Conservation (phyloP, 2,113 vertebrate species). For the Hystrix cristata region DNA sequence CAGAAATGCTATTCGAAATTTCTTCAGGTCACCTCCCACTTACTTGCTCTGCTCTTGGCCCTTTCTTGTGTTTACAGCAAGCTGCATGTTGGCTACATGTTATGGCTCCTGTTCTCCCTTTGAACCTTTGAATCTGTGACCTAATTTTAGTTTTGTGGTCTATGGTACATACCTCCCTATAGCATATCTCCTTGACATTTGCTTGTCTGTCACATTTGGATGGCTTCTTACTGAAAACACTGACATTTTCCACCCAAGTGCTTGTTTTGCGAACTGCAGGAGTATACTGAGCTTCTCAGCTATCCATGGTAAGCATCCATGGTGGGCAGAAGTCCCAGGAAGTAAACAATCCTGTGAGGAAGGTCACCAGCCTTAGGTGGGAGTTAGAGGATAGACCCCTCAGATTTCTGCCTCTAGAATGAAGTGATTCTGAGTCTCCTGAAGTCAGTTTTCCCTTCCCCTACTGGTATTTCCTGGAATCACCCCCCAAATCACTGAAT, state of each 20-base stretch:
- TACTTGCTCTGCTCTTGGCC: background rate
- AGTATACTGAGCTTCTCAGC: background rate
- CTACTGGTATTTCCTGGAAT: background rate
- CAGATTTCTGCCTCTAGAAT: background rate
- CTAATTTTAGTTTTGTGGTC: constrained; percentile 30
- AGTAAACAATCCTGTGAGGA: background rate
- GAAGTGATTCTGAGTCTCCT: background rate
- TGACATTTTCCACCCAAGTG: background rate
- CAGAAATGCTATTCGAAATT: background rate
- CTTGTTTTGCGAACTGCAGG: background rate
- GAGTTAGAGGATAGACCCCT: background rate
- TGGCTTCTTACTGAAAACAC: background rate
- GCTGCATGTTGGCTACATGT: background rate
- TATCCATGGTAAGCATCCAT: too few relatives aligned
- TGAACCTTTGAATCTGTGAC: background rate
- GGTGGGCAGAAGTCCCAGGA: background rate
- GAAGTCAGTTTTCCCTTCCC: background rate
- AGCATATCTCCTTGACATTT: background rate
- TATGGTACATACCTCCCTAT: background rate
- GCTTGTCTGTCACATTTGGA: background rate
- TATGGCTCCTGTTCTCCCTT: background rate
- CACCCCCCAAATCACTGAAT: background rate
- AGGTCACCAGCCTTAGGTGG: background rate
- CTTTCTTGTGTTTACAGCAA: background rate
- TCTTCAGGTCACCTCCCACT: background rate